Evolutionary conservation across 1,140 invertebrate species (phyloP).

Genomic region (Oreohelix idahoensis): DNA sequence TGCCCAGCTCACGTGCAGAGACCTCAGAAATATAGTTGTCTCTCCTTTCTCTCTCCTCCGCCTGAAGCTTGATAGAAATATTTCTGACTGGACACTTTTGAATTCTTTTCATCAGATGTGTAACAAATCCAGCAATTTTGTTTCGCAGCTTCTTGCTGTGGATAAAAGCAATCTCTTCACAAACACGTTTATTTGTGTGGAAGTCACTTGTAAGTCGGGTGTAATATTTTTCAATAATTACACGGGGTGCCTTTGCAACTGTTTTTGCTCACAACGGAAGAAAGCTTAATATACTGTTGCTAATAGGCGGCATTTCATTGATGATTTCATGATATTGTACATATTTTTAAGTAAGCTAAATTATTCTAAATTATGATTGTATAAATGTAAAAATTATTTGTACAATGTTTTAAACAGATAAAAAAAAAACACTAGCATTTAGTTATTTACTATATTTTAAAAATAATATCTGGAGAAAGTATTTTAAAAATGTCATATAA

Average conservation of each 20-base stretch:
- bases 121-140: slow-evolving; percentile 99
- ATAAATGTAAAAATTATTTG: too few species aligned
- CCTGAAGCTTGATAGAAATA: slow-evolving; percentile 99
- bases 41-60: slow-evolving; percentile 97
- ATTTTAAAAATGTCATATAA: too few species aligned
- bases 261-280: slow-evolving; percentile 99
- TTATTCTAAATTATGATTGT: too few species aligned
- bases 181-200: slow-evolving; percentile 99
- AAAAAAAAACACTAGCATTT: too few species aligned
- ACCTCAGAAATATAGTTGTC: slow-evolving; percentile 99
- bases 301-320: too few species aligned
- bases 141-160: slow-evolving; percentile 97
- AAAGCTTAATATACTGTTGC: too few species aligned
- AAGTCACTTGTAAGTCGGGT: slow-evolving; percentile 97
- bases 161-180: slow-evolving; percentile 99
- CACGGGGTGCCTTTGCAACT: slow-evolving; percentile 97
- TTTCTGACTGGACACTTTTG: slow-evolving; percentile 96
- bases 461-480: too few species aligned
- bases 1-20: too few species aligned
- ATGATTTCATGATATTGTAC: too few species aligned
- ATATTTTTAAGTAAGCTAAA: too few species aligned
- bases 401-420: too few species aligned
- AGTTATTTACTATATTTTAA: too few species aligned
- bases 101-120: slow-evolving; percentile 98
- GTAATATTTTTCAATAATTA: slow-evolving; percentile 99